Percentiles rank a stretch among this genome's conserved stretches.
Conservation (phyloP, 2,888 invertebrate species). For the Drosophila neoperkinsi region DNA sequence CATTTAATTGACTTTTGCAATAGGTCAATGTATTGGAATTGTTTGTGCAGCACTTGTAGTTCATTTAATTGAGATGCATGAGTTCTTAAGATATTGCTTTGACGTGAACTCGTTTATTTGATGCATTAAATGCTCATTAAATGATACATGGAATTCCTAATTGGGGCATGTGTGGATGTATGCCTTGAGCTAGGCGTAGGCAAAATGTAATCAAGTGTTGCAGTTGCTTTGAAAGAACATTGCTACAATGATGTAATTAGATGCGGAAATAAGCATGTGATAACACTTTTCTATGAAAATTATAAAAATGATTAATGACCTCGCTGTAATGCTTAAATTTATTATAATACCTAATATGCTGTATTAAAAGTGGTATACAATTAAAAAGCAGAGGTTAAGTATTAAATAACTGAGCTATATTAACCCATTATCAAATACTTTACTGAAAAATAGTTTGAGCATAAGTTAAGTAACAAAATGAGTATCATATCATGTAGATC, state of each 20-base stretch:
- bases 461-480: neutral
- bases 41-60: constrained; percentile 26
- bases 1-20: constrained; percentile 64
- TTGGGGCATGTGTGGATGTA: constrained; percentile 28
- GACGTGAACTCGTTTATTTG: constrained; percentile 26
- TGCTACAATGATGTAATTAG: neutral
- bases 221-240: neutral
- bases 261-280: neutral
- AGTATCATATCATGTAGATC: neutral
- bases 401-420: neutral
- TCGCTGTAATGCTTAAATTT: neutral
- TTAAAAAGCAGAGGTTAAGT: neutral
- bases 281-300: neutral
- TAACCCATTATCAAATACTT: neutral
- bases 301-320: neutral
- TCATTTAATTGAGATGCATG: constrained; percentile 45
- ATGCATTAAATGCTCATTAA: constrained; percentile 31
- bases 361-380: neutral
- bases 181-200: constrained; percentile 11
- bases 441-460: neutral
- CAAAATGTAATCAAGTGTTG: constrained; percentile 8
- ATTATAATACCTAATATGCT: neutral
- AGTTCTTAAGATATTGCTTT: constrained; percentile 13
- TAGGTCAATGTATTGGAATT: constrained; percentile 51
- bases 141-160: constrained; percentile 22